These are phyloP conservation scores for Nannoperca australis DNA, from an alignment of 2,797 vertebrate genomes.

Conservation along the genomic window DNA sequence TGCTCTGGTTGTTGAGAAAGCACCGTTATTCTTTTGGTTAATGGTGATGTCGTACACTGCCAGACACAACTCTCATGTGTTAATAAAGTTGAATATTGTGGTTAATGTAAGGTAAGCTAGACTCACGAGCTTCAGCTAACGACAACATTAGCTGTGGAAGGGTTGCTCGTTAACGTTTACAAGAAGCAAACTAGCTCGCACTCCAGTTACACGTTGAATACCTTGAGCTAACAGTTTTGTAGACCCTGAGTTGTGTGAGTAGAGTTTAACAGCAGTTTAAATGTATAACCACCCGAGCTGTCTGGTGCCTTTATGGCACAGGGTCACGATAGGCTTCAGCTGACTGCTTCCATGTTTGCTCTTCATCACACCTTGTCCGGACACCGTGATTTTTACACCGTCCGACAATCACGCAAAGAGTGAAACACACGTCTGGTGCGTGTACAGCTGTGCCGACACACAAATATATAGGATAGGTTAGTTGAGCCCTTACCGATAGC, in stretches of 20 bases:
- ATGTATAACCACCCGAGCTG: rapidly evolving
- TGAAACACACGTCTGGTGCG: rapidly evolving
- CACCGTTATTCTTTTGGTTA: background rate
- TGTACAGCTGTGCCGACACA: background rate
- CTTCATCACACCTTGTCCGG: conserved; percentile 20
- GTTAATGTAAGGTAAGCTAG: background rate
- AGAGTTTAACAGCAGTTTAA: background rate
- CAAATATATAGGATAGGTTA: rapidly evolving
- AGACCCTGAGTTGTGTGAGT: rapidly evolving
- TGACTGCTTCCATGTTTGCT: conserved; percentile 38
- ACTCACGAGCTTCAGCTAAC: too few species aligned
- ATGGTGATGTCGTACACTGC: background rate
- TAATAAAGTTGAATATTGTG: background rate
- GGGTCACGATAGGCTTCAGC: conserved; percentile 2
- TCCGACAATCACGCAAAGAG: background rate
- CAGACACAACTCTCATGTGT: background rate
- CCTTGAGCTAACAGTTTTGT: too few species aligned
- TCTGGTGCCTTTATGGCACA: background rate
- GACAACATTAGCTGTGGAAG: background rate
- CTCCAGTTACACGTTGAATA: too few species aligned
- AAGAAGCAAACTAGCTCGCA: background rate
- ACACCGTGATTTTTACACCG: background rate
- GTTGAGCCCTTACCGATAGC: conserved; percentile 76
- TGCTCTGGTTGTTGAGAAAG: background rate
- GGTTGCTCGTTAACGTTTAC: background rate